Evolutionary conservation across 2,113 vertebrate genomes (phyloP).

Genomic region (Halcyon malimbica): DNA sequence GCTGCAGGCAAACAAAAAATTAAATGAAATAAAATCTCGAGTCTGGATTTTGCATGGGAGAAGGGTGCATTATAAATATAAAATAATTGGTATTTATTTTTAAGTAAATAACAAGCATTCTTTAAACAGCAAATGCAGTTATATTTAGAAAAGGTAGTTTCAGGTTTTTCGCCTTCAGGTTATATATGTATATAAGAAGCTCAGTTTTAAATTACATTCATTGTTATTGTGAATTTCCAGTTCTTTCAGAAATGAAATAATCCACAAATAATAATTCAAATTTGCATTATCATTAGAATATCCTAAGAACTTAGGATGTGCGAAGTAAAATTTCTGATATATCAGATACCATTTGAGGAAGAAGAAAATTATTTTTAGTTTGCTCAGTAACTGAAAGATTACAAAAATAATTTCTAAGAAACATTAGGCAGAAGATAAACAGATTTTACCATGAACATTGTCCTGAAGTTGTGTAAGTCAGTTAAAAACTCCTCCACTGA

Average conservation of each 20-base stretch:
- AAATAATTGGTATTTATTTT: constrained; percentile 15
- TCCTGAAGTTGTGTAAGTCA: constrained; percentile 93
- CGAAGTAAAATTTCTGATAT: neutral
- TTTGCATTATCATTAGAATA: neutral
- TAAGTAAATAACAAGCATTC: neutral
- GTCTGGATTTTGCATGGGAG: neutral
- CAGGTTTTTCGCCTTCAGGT: neutral
- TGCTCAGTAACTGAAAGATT: neutral
- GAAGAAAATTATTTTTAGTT: neutral
- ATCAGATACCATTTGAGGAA: neutral
- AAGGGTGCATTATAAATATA: constrained; percentile 14
- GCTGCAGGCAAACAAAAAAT: neutral
- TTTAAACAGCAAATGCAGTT: constrained; percentile 26
- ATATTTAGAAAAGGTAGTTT: constrained; percentile 4
- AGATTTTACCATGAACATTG: constrained; percentile 86
- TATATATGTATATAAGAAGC: neutral
- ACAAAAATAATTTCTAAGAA: neutral
- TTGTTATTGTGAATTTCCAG: neutral
- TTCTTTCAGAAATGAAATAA: neutral
- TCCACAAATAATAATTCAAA: neutral
- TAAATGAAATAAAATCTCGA: neutral
- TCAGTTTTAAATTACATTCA: neutral
- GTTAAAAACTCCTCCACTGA: constrained; percentile 93
- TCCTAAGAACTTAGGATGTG: neutral
- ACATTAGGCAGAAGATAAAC: neutral